Conservation (phyloP, 2,113 vertebrate species). For the Eptesicus fuscus region DNA sequence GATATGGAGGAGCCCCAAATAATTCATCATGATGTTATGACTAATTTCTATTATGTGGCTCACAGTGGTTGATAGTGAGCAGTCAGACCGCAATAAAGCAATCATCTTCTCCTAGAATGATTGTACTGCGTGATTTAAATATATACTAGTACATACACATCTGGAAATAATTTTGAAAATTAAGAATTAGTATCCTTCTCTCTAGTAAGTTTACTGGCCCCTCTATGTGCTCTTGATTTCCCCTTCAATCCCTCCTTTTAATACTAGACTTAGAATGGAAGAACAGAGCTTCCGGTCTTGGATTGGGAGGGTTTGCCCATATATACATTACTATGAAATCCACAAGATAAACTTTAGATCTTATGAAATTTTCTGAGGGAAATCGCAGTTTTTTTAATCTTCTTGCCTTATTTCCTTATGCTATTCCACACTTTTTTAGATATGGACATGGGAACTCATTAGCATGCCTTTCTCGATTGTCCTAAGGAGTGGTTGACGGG, state of each 20-base stretch:
- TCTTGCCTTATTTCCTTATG: neutral
- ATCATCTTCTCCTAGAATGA: neutral
- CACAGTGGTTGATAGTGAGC: neutral
- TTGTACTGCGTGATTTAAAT: neutral
- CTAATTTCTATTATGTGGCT: conserved; percentile 38
- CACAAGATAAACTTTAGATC: neutral
- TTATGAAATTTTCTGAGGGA: neutral
- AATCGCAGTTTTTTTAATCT: neutral
- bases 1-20: neutral
- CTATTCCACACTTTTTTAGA: neutral
- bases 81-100: neutral
- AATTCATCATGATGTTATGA: neutral
- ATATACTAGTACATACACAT: neutral
- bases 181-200: neutral
- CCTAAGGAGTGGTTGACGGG: neutral
- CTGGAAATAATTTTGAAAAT: neutral
- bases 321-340: neutral
- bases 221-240: neutral
- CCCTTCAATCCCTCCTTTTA: neutral
- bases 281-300: neutral
- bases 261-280: neutral
- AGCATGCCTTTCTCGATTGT: neutral
- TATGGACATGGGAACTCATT: neutral
- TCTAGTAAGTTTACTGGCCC: neutral
- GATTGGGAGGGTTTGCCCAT: neutral